These are phyloP conservation scores for Sarcoramphus papa DNA, from an alignment of 2,797 vertebrate genomes.

Conservation along the genomic window DNA sequence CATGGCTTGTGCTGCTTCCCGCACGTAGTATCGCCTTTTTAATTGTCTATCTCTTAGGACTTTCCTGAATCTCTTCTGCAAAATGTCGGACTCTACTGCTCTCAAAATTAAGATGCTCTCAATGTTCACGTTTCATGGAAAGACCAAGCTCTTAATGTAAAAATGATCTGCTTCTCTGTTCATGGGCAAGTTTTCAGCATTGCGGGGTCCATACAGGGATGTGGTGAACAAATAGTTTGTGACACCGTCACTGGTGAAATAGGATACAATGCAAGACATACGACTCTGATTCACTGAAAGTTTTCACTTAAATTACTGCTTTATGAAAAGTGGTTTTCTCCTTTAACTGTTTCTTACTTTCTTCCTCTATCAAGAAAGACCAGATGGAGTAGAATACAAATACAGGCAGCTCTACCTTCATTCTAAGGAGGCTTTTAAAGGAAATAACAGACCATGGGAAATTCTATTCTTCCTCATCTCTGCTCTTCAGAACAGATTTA, in stretches of 20 bases:
- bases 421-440: not conserved
- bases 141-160: not conserved
- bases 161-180: not conserved
- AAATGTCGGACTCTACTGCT: accelerated
- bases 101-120: not conserved
- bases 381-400: not conserved
- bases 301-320: not conserved
- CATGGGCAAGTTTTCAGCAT: not conserved
- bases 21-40: not conserved
- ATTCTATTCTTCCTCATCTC: not conserved
- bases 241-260: not conserved
- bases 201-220: not conserved
- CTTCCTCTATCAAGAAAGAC: not conserved
- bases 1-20: not conserved
- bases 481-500: not conserved
- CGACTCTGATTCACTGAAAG: not conserved
- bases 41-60: not conserved
- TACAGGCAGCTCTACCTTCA: not conserved
- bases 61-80: not conserved
- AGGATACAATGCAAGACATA: no score
- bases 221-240: not conserved
- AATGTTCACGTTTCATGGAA: not conserved
- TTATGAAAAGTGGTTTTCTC: not conserved
- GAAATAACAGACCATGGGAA: not conserved
- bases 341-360: not conserved